Percentiles rank a stretch among this genome's conserved stretches.
These are phyloP conservation scores for Macrostomum lignano DNA, from an alignment of 1,140 invertebrate species.

Conservation along the genomic window DNA sequence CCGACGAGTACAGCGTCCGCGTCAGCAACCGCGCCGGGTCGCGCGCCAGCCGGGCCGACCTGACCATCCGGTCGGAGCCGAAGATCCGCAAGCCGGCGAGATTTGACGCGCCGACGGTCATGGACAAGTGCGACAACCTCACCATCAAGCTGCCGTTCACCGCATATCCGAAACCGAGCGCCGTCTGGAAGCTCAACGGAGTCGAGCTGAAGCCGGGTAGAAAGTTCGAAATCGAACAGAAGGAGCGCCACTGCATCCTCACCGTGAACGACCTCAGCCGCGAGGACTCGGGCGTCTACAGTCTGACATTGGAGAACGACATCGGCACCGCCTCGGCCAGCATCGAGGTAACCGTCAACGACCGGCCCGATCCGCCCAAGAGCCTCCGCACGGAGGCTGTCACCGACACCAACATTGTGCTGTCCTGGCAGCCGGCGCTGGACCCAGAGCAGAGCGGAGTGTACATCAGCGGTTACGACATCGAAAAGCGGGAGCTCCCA, in stretches of 20 bases:
- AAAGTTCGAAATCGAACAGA: conserved; percentile 36
- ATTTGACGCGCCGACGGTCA: conserved; percentile 78
- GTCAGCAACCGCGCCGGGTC: conserved; percentile 71
- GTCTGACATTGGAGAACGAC: conserved; percentile 73
- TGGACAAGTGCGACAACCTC: conserved; percentile 86
- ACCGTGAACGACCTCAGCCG: conserved; percentile 73
- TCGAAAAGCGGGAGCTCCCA: conserved; percentile 62
- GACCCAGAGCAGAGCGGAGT: conserved; percentile 45
- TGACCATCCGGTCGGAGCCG: conserved; percentile 49
- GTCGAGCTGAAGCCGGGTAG: conserved; percentile 61
- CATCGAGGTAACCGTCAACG: conserved; percentile 79
- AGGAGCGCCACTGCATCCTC: conserved; percentile 65
- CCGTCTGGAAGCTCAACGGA: conserved; percentile 68
- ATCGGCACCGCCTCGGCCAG: conserved; percentile 69
- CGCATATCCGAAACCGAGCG: conserved; percentile 69
- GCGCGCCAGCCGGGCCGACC: conserved; percentile 62
- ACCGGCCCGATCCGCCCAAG: conserved; percentile 73
- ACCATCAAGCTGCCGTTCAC: conserved; percentile 92
- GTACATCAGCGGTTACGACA: conserved; percentile 74
- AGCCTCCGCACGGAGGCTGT: conserved; percentile 69
- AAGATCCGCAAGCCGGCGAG: conserved; percentile 83
- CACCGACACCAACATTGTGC: conserved; percentile 65
- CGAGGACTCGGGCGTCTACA: conserved; percentile 69
- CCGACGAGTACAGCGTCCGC: conserved; percentile 78
- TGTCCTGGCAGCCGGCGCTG: conserved; percentile 70